Conservation (phyloP, 1,140 invertebrate species). For the Achatina immaculata region DNA sequence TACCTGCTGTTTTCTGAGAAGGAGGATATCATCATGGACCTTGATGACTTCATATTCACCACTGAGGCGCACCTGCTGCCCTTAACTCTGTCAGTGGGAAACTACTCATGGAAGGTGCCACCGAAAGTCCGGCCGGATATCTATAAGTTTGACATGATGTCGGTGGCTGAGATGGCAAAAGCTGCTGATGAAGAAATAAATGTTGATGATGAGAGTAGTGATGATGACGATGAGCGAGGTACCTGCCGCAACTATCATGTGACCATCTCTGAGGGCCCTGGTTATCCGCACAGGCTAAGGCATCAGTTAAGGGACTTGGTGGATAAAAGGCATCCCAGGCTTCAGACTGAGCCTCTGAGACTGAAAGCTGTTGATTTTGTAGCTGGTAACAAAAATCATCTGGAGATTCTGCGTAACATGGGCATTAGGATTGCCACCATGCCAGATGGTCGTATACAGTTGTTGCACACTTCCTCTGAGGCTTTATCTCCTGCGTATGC, state of each 20-base stretch:
- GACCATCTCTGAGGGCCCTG: slow-evolving; percentile 80
- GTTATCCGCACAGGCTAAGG: slow-evolving; percentile 70
- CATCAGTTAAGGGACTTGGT: slow-evolving; percentile 83
- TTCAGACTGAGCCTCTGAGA: slow-evolving; percentile 42
- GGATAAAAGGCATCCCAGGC: slow-evolving; percentile 71
- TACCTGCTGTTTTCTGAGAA: slow-evolving; percentile 94
- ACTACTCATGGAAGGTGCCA: slow-evolving; percentile 41
- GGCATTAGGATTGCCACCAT: slow-evolving; percentile 92
- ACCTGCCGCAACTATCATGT: slow-evolving; percentile 88
- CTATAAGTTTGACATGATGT: slow-evolving; percentile 30
- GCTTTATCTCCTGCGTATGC: slow-evolving; percentile 85
- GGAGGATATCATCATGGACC: slow-evolving; percentile 86
- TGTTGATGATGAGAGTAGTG: slow-evolving; percentile 13
- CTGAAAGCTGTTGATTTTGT: slow-evolving; percentile 74
- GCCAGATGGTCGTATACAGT: slow-evolving; percentile 89
- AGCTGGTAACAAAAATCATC: slow-evolving; percentile 89
- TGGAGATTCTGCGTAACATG: slow-evolving; percentile 90
- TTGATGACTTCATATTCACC: slow-evolving; percentile 97
- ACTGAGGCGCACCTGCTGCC: slow-evolving; percentile 97
- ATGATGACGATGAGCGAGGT: slow-evolving; percentile 38
- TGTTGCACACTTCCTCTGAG: slow-evolving; percentile 80
- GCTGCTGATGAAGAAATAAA: slow-evolving; percentile 9
- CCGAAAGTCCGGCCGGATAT: slow-evolving; percentile 22
- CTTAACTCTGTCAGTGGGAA: slow-evolving; percentile 79
- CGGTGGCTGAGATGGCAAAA: slow-evolving; percentile 33